Percentiles rank a stretch among this genome's conserved stretches.
Evolutionary conservation across 2,113 vertebrate genomes (phyloP).

Genomic region (Mungos mungo): DNA sequence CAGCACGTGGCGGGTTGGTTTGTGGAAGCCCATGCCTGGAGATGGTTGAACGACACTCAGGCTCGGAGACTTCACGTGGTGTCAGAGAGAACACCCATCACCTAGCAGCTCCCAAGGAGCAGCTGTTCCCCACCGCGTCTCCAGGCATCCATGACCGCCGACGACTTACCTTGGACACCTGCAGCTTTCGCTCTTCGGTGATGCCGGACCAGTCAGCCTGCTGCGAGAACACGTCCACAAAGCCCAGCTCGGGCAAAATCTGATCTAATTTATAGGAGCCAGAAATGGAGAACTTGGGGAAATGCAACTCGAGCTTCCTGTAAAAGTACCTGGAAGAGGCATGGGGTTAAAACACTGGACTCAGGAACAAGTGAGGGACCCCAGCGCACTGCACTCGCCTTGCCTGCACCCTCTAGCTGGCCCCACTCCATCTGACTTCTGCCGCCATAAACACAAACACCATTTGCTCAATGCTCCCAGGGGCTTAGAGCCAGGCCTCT

Average conservation of each 20-base stretch:
- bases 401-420: not conserved
- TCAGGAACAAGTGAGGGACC: not conserved
- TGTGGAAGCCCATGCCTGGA: accelerated
- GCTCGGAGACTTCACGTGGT: not conserved
- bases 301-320: not conserved
- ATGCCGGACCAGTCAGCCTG: not conserved
- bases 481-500: too few relatives aligned
- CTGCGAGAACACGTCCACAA: not conserved
- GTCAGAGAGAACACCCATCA: not conserved
- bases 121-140: accelerated
- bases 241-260: conserved; percentile 38
- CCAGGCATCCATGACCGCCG: accelerated
- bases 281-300: conserved; percentile 51
- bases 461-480: accelerated
- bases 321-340: not conserved
- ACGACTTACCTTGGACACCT: conserved; percentile 32
- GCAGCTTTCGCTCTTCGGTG: not conserved
- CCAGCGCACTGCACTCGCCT: accelerated
- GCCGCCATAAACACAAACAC: not conserved
- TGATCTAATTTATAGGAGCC: not conserved
- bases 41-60: not conserved
- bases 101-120: not conserved
- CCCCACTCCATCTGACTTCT: not conserved
- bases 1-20: accelerated
- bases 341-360: not conserved